Percentiles rank a stretch among this genome's conserved stretches.
Evolutionary conservation across 2,797 vertebrate species (phyloP).

Genomic region (Channallabes apus): DNA sequence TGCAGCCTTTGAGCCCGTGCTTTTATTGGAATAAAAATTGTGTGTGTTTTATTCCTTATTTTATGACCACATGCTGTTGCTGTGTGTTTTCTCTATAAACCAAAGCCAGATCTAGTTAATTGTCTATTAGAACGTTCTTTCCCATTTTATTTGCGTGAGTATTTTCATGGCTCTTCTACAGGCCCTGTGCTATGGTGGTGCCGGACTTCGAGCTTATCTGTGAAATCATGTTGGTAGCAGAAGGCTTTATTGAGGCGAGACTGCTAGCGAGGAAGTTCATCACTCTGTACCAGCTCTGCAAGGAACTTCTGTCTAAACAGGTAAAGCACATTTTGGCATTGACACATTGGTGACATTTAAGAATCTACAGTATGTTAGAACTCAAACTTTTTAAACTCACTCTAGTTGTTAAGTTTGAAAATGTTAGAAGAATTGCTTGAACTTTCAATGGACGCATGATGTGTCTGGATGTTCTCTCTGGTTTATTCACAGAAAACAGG

Average conservation of each 20-base stretch:
- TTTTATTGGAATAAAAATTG: not conserved
- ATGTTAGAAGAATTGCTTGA: too few relatives aligned
- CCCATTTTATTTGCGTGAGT: not conserved
- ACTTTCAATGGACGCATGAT: too few relatives aligned
- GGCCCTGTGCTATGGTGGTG: constrained; percentile 96
- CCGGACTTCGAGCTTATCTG: constrained; percentile 97
- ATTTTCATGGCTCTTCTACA: constrained; percentile 55
- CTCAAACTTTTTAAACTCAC: not conserved
- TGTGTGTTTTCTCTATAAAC: not conserved
- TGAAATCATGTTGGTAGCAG: constrained; percentile 96
- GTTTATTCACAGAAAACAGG: too few relatives aligned
- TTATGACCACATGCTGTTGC: not conserved
- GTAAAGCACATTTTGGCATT: constrained; percentile 64
- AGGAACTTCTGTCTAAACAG: constrained; percentile 95
- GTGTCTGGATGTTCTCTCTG: too few relatives aligned
- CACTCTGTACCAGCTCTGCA: constrained; percentile 91
- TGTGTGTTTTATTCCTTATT: not conserved
- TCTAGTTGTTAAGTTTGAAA: not conserved
- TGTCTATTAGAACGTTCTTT: not conserved
- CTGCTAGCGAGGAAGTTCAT: constrained; percentile 90
- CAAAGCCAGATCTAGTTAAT: not conserved
- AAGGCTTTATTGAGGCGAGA: constrained; percentile 89
- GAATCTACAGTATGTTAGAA: not conserved
- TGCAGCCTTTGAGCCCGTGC: not conserved
- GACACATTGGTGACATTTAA: not conserved